These are phyloP conservation scores for Kryptopterus vitreolus DNA, from an alignment of 2,797 vertebrate species.

Conservation along the genomic window DNA sequence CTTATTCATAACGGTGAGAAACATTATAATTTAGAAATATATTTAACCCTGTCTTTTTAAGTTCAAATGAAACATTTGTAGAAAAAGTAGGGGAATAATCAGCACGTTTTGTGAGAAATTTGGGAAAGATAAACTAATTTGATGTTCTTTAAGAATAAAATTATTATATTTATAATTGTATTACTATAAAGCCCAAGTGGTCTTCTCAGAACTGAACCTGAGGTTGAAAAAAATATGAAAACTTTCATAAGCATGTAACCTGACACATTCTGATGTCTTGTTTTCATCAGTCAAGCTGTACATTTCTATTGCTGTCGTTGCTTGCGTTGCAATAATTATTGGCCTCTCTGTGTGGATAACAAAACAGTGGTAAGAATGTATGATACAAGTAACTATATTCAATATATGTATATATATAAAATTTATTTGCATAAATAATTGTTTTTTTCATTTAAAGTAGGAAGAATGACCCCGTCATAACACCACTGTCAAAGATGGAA, in stretches of 20 bases:
- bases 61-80: neutral
- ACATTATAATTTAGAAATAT: no score
- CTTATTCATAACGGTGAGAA: slow-evolving; percentile 46
- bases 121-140: neutral
- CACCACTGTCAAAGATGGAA: slow-evolving; percentile 13
- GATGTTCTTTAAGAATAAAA: neutral
- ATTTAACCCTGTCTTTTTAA: neutral
- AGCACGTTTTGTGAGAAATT: neutral
- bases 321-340: slow-evolving; percentile 43
- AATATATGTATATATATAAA: neutral
- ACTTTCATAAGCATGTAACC: neutral
- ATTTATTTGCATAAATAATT: neutral
- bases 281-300: slow-evolving; percentile 57
- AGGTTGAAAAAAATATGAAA: neutral
- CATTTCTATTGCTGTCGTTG: slow-evolving; percentile 45
- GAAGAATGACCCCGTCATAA: neutral
- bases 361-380: slow-evolving; percentile 59
- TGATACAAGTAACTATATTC: neutral
- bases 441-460: slow-evolving; percentile 9
- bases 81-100: neutral
- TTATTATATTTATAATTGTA: neutral
- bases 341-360: slow-evolving; percentile 46
- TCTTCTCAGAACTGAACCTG: neutral
- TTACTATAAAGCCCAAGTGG: neutral
- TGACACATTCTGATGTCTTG: slow-evolving; percentile 31